Base-by-base conservation (phyloP, 1,140 invertebrate genomes). In the Cephus cinctus region DNA sequence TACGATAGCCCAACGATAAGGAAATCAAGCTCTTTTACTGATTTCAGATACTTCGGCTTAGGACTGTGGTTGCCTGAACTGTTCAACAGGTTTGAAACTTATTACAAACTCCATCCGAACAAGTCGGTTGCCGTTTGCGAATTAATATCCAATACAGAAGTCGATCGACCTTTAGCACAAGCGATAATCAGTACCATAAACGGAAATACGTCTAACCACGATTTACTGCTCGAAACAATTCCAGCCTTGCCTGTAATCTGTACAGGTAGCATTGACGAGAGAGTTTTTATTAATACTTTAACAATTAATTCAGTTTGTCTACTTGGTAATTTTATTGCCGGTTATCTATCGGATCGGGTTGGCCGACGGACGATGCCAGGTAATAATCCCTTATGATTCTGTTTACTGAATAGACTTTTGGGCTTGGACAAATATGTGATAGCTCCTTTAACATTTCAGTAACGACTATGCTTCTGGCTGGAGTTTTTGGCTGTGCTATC, bases 31-130 rank as follows among this genome's bases (percentile, higher is more conserved):
- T 47, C 47, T 61, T 23, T 48, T n/a, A 38, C 40, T 42, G 43
- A 5, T 46, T 27, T 27, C 73, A 87, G 86, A 3, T 85, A 84
- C 47, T 87, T 85, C 43, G 86, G 85, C 2, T 62, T 88, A 4
- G 85, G 84, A 44, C 69, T 87, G 12, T 88, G 86, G 86, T 78
- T 86, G 12, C 85, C 85, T 12, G 85, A 87, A 61, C 64, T 88
- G 4, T 81, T 86, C 21, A 78, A 82, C 6, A 75, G 84, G 2
- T 79, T 83, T 50, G 69, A 79, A 27, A 67, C 66, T 15, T 78
- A 76, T 48, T 74, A 79, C 20, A 60, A 65, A 14, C 47, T 62
- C 0, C 57, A 79, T 55, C 79, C 79, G 2, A 75, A 81, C 50
- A 51, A 38, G 16, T 70, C 74, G 0, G 67, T 75, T 5, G 73